Base-by-base conservation (phyloP, 1,140 invertebrate genomes). In the Campoletis sonorensis region DNA sequence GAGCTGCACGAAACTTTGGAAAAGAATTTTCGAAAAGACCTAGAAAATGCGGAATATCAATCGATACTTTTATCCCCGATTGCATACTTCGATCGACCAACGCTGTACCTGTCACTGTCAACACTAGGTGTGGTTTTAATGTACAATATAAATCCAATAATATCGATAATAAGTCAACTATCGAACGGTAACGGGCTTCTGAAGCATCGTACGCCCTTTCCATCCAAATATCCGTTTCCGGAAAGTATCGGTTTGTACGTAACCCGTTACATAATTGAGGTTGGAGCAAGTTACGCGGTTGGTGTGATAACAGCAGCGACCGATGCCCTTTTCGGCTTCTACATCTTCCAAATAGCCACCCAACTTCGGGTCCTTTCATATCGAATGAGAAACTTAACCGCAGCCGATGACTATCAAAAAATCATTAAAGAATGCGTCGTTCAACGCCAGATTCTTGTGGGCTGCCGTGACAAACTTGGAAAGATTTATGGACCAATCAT, bases 251-350 rank as follows among this genome's bases (percentile, higher is more conserved):
- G 67, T 0, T 8, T 84, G 15, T 85, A 85, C 40, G 68, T 78
- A 40, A 30, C 70, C 3, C 78, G 84, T n/a, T 87, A 81, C 21
- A 15, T 79, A 3, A 79, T 81, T 10, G 84, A 86, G 21, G 0
- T 64, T 1, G 10, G 79, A 0, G 27, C 71, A 11, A 10, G 11
- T 27, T 72, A 67, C 18, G 78, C 40, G 10, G 11, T 85, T 2
- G 72, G 79, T 33, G 51, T 15, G 5, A 21, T 85, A 37, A 86
- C 84, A 11, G 18, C 11, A 0, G 83, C 85, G 2, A 82, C 85
- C 11, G 88, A 89, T 40, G 75, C 80, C 1, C 54, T 86, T 10
- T 89, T 86, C 58, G 84, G 84, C 15, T 70, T 86, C 18, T 85
- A 85, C 21, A 51, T 84, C 30, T 85, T 88, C 30, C 87, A 88